Evolutionary conservation across 2,113 vertebrate genomes (phyloP).

Genomic region (Syrmaticus mikado): DNA sequence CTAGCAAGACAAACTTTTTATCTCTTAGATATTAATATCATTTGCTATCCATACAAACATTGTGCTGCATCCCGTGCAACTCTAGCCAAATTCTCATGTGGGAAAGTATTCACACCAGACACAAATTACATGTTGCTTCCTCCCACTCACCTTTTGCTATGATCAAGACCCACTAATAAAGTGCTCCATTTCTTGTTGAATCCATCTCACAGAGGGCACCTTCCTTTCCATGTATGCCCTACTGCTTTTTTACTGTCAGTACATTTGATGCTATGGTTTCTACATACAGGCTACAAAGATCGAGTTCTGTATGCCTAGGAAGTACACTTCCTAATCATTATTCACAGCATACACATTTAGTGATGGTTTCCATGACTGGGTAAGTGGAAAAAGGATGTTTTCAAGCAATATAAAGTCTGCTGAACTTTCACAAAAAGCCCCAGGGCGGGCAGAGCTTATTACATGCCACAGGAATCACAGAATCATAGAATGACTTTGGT

Average conservation of each 20-base stretch:
- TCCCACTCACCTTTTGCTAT: neutral
- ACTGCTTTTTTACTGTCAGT: neutral
- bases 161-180: neutral
- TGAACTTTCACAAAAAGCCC: neutral
- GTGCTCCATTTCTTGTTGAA: neutral
- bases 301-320: neutral
- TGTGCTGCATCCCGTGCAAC: neutral
- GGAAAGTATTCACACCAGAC: neutral
- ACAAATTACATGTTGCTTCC: neutral
- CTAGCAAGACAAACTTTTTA: neutral
- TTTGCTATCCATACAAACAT: neutral
- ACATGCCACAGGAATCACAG: neutral
- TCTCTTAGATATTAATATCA: neutral
- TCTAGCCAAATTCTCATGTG: neutral
- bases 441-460: neutral
- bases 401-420: neutral
- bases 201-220: neutral
- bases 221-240: neutral
- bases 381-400: constrained; percentile 10
- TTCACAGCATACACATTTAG: neutral
- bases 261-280: neutral
- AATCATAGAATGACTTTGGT: neutral
- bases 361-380: neutral
- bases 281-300: neutral
- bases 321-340: neutral